Percentiles rank a stretch among this genome's conserved stretches.
Conservation (phyloP, 2,797 vertebrate species). For the Pangasius krempfi region DNA sequence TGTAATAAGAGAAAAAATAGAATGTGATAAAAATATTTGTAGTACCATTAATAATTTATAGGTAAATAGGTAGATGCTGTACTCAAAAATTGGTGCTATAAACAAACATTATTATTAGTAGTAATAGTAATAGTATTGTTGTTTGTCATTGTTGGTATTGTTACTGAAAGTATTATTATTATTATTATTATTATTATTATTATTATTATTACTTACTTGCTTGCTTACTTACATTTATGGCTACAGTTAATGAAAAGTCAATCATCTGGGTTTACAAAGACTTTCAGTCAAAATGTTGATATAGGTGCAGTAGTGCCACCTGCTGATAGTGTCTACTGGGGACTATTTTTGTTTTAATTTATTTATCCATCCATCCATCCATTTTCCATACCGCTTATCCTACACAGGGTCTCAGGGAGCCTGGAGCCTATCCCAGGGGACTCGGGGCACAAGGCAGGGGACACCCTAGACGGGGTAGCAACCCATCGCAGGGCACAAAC, state of each 20-base stretch:
- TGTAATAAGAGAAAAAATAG: neutral
- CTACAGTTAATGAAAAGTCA: neutral
- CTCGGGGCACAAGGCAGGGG: no score
- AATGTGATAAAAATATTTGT: neutral
- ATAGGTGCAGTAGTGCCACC: slow-evolving; percentile 23
- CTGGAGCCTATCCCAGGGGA: no score
- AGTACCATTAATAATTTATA: neutral
- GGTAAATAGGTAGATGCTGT: neutral
- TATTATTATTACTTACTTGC: neutral
- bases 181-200: neutral
- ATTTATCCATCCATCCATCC: neutral
- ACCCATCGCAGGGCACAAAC: no score
- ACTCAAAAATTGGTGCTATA: neutral
- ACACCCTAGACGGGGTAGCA: no score
- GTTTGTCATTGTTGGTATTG: neutral
- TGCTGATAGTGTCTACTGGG: neutral
- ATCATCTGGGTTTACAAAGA: neutral
- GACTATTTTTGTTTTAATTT: neutral
- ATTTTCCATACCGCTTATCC: neutral
- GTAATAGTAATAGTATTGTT: neutral
- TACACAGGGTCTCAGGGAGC: no score
- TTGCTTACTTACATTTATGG: neutral
- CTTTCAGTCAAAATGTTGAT: neutral
- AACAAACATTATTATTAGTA: neutral
- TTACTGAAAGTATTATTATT: neutral